A percentile compares a stretch with the other conserved stretches of the same genome.
phyloP scores from a whole-genome alignment of 1,140 invertebrate species.

The Geopemphigus sp. region DNA sequence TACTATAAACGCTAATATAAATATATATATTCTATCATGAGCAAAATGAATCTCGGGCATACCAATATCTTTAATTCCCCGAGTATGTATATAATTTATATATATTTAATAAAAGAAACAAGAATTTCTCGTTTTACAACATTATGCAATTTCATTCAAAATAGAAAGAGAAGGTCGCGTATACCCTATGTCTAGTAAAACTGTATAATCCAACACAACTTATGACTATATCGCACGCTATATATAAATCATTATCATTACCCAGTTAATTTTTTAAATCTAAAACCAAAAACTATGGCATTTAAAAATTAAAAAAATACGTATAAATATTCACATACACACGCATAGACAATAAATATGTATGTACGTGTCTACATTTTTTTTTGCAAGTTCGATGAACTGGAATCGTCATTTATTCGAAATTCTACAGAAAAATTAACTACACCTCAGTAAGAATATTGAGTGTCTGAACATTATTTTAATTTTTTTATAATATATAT shows the following conservation, averaged over 20 bases:
- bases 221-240: too few species aligned
- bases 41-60: background rate
- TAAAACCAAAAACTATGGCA: background rate
- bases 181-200: too few species aligned
- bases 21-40: background rate
- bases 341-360: too few species aligned
- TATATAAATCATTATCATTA: too few species aligned
- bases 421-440: background rate
- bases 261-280: background rate
- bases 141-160: slow-evolving; percentile 31
- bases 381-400: background rate
- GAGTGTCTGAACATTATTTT: background rate
- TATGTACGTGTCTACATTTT: background rate
- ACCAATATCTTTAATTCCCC: background rate
- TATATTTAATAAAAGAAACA: background rate
- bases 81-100: background rate
- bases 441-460: background rate
- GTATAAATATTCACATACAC: too few species aligned
- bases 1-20: background rate
- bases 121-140: slow-evolving; percentile 21
- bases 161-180: background rate
- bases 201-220: too few species aligned
- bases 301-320: too few species aligned
- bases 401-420: background rate
- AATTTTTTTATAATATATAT: too few species aligned